Evolutionary conservation across 2,113 vertebrate genomes (phyloP).

Genomic region (Thinocorus orbignyianus): DNA sequence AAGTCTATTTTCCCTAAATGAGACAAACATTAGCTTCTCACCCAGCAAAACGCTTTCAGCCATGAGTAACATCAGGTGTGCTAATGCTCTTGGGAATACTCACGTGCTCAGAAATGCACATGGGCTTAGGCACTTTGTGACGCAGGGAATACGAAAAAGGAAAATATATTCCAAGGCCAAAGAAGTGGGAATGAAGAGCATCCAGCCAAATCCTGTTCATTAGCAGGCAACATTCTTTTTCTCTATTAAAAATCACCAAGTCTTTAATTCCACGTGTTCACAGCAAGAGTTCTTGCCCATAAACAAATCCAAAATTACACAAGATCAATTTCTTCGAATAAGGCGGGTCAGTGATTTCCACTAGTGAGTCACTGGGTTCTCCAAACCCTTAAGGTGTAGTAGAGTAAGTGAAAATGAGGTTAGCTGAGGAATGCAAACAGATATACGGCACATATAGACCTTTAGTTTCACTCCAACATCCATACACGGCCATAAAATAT

Average conservation of each 20-base stretch:
- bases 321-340: slow-evolving; percentile 46
- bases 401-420: slow-evolving; percentile 54
- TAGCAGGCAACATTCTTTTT: not conserved
- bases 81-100: not conserved
- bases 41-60: not conserved
- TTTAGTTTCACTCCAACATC: slow-evolving; percentile 3
- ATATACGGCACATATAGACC: not conserved
- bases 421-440: slow-evolving; percentile 50
- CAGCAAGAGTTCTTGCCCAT: not conserved
- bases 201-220: not conserved
- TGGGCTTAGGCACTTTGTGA: not conserved
- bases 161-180: not conserved
- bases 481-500: slow-evolving; percentile 43
- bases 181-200: not conserved
- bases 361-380: slow-evolving; percentile 34
- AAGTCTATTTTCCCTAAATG: not conserved
- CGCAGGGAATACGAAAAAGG: not conserved
- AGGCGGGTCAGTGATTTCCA: slow-evolving; percentile 10
- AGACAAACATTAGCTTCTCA: not conserved
- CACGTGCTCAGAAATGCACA: not conserved
- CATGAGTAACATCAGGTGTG: not conserved
- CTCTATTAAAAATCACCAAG: not conserved
- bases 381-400: slow-evolving; percentile 51
- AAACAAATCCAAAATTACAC: slow-evolving; percentile 56
- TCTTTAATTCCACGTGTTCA: slow-evolving; percentile 9